Evolutionary conservation across 92 coral and sea anemone species (phyloP).

Genomic region (Epizoanthus ramosus): DNA sequence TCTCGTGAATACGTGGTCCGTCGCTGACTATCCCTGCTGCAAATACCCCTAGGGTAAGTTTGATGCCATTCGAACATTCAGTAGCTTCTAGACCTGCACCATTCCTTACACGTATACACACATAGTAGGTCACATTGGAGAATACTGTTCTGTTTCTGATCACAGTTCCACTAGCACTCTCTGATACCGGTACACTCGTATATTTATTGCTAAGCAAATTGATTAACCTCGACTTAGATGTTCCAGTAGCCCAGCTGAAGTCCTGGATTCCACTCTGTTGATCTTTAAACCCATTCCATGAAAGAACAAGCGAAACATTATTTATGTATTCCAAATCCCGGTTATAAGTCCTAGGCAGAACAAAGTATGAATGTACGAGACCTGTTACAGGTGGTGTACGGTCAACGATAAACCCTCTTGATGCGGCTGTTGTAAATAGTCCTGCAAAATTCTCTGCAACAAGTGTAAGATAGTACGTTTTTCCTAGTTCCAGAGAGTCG

Average conservation of each 20-base stretch:
- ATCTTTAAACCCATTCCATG: constrained; percentile 93
- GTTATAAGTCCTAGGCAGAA: constrained; percentile 77
- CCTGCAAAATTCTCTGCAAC: constrained; percentile 73
- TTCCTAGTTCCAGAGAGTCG: constrained; percentile 66
- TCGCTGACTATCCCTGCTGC: constrained; percentile 87
- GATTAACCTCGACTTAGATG: constrained; percentile 36
- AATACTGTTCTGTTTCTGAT: constrained; percentile 70
- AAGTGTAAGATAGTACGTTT: constrained; percentile 77
- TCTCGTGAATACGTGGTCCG: constrained; percentile 62
- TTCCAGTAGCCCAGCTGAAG: constrained; percentile 85
- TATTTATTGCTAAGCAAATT: constrained; percentile 45
- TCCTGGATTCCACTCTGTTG: constrained; percentile 79
- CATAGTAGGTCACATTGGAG: constrained; percentile 75
- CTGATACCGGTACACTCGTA: constrained; percentile 53
- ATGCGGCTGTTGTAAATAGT: constrained; percentile 63
- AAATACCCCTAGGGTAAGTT: constrained; percentile 75
- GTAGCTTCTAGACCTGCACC: constrained; percentile 92
- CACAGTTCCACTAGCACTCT: constrained; percentile 79
- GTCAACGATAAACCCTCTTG: constrained; percentile 84
- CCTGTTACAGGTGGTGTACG: constrained; percentile 84
- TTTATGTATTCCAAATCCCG: constrained; percentile 72
- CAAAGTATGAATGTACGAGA: constrained; percentile 68
- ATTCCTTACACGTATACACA: constrained; percentile 86
- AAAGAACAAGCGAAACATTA: constrained; percentile 74
- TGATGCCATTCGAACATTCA: constrained; percentile 75